A percentile compares a stretch with the other conserved stretches of the same genome.
Evolutionary conservation across 2,113 vertebrate genomes (phyloP).

Genomic region (Sterna hirundo): DNA sequence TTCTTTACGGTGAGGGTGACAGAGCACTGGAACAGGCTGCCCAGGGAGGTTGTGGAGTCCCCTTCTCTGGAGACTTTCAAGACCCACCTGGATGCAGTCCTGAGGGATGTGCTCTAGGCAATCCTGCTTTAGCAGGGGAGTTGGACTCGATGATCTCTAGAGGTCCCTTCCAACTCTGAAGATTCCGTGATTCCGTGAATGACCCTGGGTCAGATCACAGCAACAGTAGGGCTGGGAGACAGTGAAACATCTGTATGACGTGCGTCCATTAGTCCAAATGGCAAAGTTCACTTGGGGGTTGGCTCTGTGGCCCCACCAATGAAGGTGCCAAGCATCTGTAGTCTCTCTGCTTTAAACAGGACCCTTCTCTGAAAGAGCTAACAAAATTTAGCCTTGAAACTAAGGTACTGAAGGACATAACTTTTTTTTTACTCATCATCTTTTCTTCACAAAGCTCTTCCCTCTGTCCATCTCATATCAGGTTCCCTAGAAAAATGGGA

Average conservation of each 20-base stretch:
- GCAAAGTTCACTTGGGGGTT: not conserved
- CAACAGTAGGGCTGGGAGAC: not conserved
- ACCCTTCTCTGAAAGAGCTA: not conserved
- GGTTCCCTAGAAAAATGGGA: not conserved
- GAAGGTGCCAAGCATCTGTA: not conserved
- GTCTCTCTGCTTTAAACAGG: not conserved
- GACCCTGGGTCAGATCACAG: not conserved
- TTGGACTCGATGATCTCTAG: no score
- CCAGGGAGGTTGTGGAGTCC: no score
- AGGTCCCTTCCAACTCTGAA: no score
- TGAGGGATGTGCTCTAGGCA: no score
- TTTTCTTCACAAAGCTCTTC: not conserved
- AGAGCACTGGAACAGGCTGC: no score
- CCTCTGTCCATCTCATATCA: not conserved
- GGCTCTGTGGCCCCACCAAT: not conserved
- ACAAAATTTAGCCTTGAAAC: not conserved
- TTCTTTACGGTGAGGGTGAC: no score
- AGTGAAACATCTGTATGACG: not conserved
- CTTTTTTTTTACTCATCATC: not conserved
- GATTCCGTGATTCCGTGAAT: no score
- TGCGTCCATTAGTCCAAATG: constrained; percentile 23
- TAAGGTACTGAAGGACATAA: not conserved
- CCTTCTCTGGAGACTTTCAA: no score
- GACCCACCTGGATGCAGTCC: no score
- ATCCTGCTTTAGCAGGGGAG: no score